A percentile compares a stretch with the other conserved stretches of the same genome.
Conservation (phyloP, 2,797 vertebrate genomes). For the Sebastes taczanowskii region DNA sequence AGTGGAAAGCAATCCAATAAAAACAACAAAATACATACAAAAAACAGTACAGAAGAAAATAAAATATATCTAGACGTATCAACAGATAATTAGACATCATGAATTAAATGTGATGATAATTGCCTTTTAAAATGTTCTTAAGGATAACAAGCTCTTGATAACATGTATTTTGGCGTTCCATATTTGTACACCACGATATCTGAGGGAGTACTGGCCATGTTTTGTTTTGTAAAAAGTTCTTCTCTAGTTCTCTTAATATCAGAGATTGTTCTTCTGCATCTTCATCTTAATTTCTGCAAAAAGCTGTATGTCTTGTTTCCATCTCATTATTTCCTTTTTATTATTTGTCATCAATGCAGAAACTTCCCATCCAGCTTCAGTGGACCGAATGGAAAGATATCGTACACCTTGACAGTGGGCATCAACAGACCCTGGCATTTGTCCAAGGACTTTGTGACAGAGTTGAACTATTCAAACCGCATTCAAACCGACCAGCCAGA, state of each 20-base stretch:
- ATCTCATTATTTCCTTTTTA: background rate
- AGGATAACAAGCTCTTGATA: too few species aligned
- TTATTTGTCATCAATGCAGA: conserved; percentile 37
- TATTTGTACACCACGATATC: too few species aligned
- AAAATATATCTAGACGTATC: too few species aligned
- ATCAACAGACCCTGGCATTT: conserved; percentile 67
- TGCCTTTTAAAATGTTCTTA: too few species aligned
- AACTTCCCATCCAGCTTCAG: conserved; percentile 65
- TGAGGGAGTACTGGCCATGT: too few species aligned
- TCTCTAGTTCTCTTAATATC: background rate
- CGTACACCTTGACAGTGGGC: conserved; percentile 49
- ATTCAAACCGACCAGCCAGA: conserved; percentile 38
- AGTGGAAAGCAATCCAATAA: too few species aligned
- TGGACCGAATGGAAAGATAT: conserved; percentile 10
- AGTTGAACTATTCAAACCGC: conserved; percentile 54
- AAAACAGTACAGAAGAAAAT: too few species aligned
- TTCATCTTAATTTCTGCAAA: background rate
- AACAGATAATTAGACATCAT: too few species aligned
- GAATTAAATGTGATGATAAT: too few species aligned
- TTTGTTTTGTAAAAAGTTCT: too few species aligned
- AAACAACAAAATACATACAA: too few species aligned
- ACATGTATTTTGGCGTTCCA: too few species aligned
- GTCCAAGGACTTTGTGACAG: conserved; percentile 52
- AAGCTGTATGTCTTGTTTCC: background rate
- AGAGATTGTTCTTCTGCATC: background rate